These are phyloP conservation scores for Ceryle rudis DNA, from an alignment of 2,797 vertebrate species.

Conservation along the genomic window DNA sequence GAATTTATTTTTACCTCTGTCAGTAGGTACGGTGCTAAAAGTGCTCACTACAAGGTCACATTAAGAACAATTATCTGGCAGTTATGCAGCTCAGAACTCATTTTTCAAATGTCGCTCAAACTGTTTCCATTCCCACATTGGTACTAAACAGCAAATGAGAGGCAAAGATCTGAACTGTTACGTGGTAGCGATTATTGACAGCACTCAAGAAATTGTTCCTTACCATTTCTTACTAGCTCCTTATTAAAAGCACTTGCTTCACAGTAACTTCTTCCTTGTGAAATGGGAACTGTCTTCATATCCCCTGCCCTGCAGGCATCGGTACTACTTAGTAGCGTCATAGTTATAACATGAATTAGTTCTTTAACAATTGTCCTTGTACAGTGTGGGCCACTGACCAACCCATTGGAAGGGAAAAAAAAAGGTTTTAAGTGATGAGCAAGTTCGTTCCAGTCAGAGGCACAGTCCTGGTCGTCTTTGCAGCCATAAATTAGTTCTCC, in stretches of 20 bases:
- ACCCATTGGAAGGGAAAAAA: slow-evolving; percentile 87
- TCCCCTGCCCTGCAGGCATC: slow-evolving; percentile 80
- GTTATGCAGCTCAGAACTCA: background rate
- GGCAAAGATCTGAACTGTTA: background rate
- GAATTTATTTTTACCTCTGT: background rate
- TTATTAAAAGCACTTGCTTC: slow-evolving; percentile 89
- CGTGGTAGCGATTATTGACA: background rate
- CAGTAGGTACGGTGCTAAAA: background rate
- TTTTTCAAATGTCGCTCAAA: background rate
- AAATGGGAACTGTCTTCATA: slow-evolving; percentile 74
- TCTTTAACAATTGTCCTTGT: slow-evolving; percentile 87
- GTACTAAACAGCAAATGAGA: background rate
- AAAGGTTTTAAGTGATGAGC: slow-evolving; percentile 91
- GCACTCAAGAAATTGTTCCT: background rate
- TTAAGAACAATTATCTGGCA: background rate
- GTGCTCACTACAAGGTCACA: background rate
- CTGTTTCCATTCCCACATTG: background rate
- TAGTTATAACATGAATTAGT: slow-evolving; percentile 90
- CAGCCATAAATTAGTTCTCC: slow-evolving; percentile 95
- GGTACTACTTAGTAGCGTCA: slow-evolving; percentile 85
- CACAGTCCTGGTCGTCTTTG: slow-evolving; percentile 86
- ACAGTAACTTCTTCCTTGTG: slow-evolving; percentile 87
- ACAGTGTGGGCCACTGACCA: slow-evolving; percentile 85
- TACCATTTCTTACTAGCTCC: slow-evolving; percentile 87
- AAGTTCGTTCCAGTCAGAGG: slow-evolving; percentile 87